Evolutionary conservation across 2,797 vertebrate genomes (phyloP).

Genomic region (Gobionotothen gibberifrons): DNA sequence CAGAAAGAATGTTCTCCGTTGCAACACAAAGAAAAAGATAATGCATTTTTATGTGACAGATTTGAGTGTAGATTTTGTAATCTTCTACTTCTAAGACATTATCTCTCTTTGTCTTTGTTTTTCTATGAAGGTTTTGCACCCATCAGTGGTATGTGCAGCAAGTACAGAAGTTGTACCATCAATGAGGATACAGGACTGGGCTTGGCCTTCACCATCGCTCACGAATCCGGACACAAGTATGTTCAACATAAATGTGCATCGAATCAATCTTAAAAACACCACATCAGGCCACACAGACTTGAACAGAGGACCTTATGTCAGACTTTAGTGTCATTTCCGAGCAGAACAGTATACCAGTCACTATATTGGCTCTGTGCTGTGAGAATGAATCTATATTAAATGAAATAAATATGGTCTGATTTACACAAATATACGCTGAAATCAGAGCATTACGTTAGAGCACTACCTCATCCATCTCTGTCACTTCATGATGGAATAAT

Average conservation of each 20-base stretch:
- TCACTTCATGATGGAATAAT: slow-evolving; percentile 43
- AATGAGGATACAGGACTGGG: slow-evolving; percentile 98
- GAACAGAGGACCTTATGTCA: slow-evolving; percentile 8
- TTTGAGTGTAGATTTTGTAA: background rate
- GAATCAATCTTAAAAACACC: background rate
- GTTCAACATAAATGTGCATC: slow-evolving; percentile 47
- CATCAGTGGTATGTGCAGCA: slow-evolving; percentile 99
- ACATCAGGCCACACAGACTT: background rate
- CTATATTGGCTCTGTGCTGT: background rate
- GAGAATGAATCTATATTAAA: slow-evolving; percentile 30
- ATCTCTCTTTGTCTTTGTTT: background rate
- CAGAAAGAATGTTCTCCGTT: slow-evolving; percentile 49
- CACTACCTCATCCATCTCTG: slow-evolving; percentile 39
- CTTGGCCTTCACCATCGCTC: slow-evolving; percentile 96
- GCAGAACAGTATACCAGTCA: background rate
- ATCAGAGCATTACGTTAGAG: slow-evolving; percentile 26
- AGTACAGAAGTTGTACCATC: slow-evolving; percentile 97
- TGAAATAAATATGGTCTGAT: slow-evolving; percentile 28
- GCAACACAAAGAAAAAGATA: background rate
- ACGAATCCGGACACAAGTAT: slow-evolving; percentile 99
- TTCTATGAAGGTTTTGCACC: slow-evolving; percentile 92
- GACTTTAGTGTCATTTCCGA: background rate
- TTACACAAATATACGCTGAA: slow-evolving; percentile 43
- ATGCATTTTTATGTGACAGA: background rate
- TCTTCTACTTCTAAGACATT: background rate